Evolutionary conservation across 2,113 vertebrate species (phyloP).

Genomic region (Tyto alba): DNA sequence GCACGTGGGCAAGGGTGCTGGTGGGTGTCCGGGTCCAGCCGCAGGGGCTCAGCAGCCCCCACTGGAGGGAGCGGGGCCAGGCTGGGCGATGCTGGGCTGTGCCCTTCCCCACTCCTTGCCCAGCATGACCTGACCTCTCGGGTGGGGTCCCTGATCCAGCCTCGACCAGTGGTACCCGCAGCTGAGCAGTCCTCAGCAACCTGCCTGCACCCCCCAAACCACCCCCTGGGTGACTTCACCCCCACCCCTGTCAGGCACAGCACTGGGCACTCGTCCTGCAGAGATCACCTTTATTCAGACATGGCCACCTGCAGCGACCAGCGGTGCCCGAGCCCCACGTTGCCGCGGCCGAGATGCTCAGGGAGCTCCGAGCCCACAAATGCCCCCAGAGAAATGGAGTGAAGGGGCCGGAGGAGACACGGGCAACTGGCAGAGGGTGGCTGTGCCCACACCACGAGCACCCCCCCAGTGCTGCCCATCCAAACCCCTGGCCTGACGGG

Average conservation of each 20-base stretch:
- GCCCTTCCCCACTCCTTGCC: not conserved
- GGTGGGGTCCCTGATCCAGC: not conserved
- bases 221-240: too few relatives aligned
- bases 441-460: not conserved
- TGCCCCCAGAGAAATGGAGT: not conserved
- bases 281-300: not conserved
- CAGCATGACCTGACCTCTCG: accelerated
- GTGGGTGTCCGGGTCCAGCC: not conserved
- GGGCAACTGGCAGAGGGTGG: too few relatives aligned
- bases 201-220: not conserved
- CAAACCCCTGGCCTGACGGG: too few relatives aligned
- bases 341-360: accelerated
- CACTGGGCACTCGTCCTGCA: not conserved
- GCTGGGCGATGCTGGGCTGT: not conserved
- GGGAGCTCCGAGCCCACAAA: not conserved
- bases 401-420: too few relatives aligned
- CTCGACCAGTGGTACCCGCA: not conserved
- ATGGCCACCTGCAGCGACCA: accelerated
- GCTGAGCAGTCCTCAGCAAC: not conserved
- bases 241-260: not conserved
- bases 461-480: not conserved
- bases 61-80: not conserved
- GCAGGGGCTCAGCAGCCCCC: accelerated
- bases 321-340: not conserved
- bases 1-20: accelerated